Evolutionary conservation across 2,888 invertebrate genomes (phyloP).

Genomic region (Gandaritis pyraliata): DNA sequence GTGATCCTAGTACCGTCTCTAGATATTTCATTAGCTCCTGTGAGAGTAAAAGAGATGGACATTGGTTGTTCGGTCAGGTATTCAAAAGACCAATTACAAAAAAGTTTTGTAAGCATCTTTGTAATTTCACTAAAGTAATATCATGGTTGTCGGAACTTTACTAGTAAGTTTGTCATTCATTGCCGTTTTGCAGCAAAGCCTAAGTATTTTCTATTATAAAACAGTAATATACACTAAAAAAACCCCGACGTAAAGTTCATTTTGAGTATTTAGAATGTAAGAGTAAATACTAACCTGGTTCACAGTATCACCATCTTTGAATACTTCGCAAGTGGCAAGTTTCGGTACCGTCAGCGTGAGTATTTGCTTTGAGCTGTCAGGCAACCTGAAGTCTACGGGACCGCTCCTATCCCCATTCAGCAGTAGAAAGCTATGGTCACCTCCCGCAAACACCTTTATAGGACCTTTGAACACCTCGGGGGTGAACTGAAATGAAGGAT

Average conservation of each 20-base stretch:
- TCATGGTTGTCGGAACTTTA: no score
- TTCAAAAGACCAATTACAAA: no score
- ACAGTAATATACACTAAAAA: no score
- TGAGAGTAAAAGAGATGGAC: constrained; percentile 18
- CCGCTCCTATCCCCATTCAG: constrained; percentile 74
- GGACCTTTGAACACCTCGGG: constrained; percentile 73
- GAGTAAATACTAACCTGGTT: constrained; percentile 76
- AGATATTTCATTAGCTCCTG: constrained; percentile 88
- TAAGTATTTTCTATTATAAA: no score
- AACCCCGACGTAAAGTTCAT: no score
- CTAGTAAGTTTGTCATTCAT: no score
- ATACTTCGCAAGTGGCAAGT: constrained; percentile 84
- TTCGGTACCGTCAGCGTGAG: constrained; percentile 85
- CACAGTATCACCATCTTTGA: constrained; percentile 86
- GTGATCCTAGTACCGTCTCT: constrained; percentile 93
- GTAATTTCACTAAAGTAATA: no score
- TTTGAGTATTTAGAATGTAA: no score
- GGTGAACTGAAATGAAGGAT: constrained; percentile 60
- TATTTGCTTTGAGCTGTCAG: constrained; percentile 86
- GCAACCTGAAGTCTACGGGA: constrained; percentile 87
- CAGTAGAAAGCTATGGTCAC: constrained; percentile 94
- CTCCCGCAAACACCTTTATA: constrained; percentile 90
- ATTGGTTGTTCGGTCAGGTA: neutral
- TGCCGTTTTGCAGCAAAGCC: no score
- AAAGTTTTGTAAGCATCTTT: no score